Evolutionary conservation across 1,140 invertebrate species (phyloP).

Genomic region (Trichonephila clavipes): DNA sequence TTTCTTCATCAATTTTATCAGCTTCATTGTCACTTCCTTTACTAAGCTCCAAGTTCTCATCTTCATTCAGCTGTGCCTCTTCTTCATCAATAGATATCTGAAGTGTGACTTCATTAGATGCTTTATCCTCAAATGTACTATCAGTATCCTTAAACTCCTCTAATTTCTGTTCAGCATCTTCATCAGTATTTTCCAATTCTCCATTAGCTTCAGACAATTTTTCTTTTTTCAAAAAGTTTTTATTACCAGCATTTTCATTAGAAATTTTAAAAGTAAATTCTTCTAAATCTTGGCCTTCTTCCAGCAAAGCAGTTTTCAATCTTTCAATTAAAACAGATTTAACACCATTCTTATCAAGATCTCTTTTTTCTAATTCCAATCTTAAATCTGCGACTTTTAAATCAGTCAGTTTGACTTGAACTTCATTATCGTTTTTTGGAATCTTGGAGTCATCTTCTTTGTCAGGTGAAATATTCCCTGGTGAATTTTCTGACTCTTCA

Average conservation of each 20-base stretch:
- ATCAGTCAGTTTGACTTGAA: constrained; percentile 86
- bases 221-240: background rate
- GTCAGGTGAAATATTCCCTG: background rate
- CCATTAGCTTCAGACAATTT: constrained; percentile 42
- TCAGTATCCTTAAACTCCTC: constrained; percentile 10
- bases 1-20: constrained; percentile 44
- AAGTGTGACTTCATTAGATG: constrained; percentile 14
- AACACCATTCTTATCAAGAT: constrained; percentile 92
- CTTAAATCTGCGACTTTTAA: constrained; percentile 93
- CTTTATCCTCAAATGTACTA: constrained; percentile 8
- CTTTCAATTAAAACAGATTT: constrained; percentile 93
- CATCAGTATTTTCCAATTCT: background rate
- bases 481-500: background rate
- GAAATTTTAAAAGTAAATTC: constrained; percentile 80
- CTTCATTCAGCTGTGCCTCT: constrained; percentile 84
- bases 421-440: background rate
- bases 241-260: background rate
- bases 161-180: background rate
- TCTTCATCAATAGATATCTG: constrained; percentile 58
- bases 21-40: constrained; percentile 15
- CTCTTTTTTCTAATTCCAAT: constrained; percentile 92
- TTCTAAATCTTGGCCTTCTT: constrained; percentile 87
- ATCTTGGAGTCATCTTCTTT: background rate
- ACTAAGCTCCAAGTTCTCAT: constrained; percentile 87
- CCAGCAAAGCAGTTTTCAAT: constrained; percentile 85